A percentile compares a stretch with the other conserved stretches of the same genome.
Evolutionary conservation across 2,113 vertebrate genomes (phyloP).

Genomic region (Ivindomyrus marchei): DNA sequence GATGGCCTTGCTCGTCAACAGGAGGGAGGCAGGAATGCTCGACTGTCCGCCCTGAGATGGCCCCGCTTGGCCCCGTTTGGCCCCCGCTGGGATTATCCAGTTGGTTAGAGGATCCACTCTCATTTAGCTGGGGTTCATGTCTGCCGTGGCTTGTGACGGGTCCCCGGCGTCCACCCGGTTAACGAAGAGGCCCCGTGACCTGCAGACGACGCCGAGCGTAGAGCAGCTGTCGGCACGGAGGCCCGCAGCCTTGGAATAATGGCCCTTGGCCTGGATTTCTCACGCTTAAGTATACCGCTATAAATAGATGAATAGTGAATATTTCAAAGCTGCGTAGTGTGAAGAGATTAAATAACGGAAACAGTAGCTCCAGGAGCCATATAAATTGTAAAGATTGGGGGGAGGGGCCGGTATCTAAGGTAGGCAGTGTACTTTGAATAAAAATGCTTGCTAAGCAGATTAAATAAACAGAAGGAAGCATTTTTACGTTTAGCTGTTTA

Average conservation of each 20-base stretch:
- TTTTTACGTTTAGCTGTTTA: neutral
- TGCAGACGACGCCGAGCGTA: neutral
- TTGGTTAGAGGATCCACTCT: neutral
- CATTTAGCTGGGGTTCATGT: neutral
- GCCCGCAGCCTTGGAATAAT: neutral
- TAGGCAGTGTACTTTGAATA: neutral
- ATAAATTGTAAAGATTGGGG: neutral
- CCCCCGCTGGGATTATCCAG: neutral
- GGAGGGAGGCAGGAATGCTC: neutral
- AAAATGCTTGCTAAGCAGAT: slow-evolving; percentile 1
- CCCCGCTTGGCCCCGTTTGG: neutral
- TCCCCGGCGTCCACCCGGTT: neutral
- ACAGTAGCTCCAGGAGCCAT: neutral
- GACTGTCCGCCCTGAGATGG: neutral
- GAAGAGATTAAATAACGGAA: neutral
- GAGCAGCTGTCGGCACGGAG: neutral
- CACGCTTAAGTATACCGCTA: neutral
- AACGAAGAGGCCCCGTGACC: neutral
- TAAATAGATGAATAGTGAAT: neutral
- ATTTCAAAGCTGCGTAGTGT: neutral
- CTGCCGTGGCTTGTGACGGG: neutral
- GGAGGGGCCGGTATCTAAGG: neutral
- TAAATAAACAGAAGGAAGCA: neutral
- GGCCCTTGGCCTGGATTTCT: neutral
- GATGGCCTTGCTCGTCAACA: neutral